Evolutionary conservation across 2,113 vertebrate species (phyloP).

Genomic region (Thinocorus orbignyianus): DNA sequence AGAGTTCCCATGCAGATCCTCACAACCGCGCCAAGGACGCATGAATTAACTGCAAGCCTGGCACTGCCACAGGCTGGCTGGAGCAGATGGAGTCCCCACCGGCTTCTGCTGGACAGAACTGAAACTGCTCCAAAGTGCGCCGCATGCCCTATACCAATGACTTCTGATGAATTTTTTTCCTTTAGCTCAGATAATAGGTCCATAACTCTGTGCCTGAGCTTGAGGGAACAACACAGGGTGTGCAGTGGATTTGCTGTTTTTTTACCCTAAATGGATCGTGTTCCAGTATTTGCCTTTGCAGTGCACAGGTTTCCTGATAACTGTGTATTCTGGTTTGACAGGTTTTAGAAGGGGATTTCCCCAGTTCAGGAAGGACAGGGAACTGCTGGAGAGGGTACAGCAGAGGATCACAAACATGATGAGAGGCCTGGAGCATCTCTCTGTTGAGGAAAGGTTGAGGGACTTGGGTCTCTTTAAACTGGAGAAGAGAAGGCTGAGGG

Average conservation of each 20-base stretch:
- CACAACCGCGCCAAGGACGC: neutral
- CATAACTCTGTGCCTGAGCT: neutral
- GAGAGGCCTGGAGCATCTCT: no score
- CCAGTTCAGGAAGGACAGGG: no score
- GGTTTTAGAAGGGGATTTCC: neutral
- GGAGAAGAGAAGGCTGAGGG: no score
- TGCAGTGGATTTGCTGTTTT: neutral
- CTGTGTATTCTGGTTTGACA: neutral
- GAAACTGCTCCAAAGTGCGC: neutral
- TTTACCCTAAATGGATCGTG: neutral
- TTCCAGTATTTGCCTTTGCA: neutral
- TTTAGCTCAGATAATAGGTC: neutral
- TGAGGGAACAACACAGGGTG: neutral
- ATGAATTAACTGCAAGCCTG: neutral
- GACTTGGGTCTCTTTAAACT: no score
- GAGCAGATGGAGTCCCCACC: conserved; percentile 11
- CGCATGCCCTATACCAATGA: rapidly evolving
- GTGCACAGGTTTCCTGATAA: neutral
- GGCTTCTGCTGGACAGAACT: neutral
- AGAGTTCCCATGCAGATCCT: neutral
- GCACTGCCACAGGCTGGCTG: neutral
- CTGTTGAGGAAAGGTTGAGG: no score
- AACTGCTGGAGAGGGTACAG: no score
- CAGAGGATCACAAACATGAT: no score
- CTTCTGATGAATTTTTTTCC: conserved; percentile 4